phyloP scores from a whole-genome alignment of 2,888 invertebrate genomes.

The Morpho achilles region DNA sequence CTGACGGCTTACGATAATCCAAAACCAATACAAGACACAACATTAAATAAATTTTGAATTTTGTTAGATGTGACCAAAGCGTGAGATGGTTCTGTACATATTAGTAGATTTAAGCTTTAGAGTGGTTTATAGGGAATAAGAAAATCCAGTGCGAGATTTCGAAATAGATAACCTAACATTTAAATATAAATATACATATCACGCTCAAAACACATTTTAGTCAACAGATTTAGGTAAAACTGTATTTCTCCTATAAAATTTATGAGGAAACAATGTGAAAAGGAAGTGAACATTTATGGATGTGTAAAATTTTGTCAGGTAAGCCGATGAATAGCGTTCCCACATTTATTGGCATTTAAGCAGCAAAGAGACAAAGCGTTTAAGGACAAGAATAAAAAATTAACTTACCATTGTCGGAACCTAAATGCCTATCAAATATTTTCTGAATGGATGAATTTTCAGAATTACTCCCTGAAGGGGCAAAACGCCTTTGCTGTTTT shows the following conservation, averaged over 20 bases:
- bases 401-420: conserved; percentile 67
- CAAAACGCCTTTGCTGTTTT: conserved; percentile 53
- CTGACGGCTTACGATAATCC: conserved; percentile 42
- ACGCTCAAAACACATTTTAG: not conserved
- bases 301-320: conserved; percentile 25
- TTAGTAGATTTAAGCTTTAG: conserved; percentile 49
- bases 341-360: conserved; percentile 30
- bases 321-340: conserved; percentile 40
- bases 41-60: conserved; percentile 74
- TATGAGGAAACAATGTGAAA: conserved; percentile 18
- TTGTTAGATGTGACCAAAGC: conserved; percentile 75
- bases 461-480: conserved; percentile 51
- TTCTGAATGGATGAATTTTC: conserved; percentile 48
- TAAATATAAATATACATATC: not conserved
- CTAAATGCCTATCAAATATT: conserved; percentile 64
- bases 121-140: conserved; percentile 5
- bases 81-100: conserved; percentile 67
- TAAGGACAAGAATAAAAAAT: not conserved
- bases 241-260: not conserved
- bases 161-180: not conserved
- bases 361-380: conserved; percentile 30
- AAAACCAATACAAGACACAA: conserved; percentile 80
- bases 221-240: not conserved
- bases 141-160: conserved; percentile 1
- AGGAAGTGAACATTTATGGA: conserved; percentile 11